A percentile compares a stretch with the other conserved stretches of the same genome.
Evolutionary conservation across 1,140 invertebrate species (phyloP).

Genomic region (Chrysomallon squamiferum): DNA sequence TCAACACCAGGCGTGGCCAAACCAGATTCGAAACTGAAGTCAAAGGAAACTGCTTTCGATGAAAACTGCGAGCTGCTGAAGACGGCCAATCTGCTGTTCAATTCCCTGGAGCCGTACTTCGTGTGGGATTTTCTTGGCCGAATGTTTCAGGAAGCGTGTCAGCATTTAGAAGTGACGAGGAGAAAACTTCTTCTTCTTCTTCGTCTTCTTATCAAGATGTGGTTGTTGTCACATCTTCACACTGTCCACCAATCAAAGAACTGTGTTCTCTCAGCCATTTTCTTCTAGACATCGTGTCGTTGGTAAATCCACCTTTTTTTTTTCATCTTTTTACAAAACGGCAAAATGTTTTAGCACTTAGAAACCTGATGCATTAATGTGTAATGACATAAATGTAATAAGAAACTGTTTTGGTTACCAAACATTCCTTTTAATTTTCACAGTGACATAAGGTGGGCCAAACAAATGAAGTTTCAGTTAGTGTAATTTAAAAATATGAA

Average conservation of each 20-base stretch:
- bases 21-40: background rate
- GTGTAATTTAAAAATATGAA: no score
- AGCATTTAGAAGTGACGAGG: conserved; percentile 14
- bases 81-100: conserved; percentile 85
- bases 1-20: background rate
- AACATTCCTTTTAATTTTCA: no score
- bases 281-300: conserved; percentile 78
- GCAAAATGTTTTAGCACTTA: no score
- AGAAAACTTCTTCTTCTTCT: no score
- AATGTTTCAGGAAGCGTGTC: conserved; percentile 72
- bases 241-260: conserved; percentile 55
- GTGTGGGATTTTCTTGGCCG: conserved; percentile 85
- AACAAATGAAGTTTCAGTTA: no score
- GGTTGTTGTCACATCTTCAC: background rate
- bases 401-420: no score
- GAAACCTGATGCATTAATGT: no score
- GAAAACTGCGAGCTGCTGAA: conserved; percentile 71
- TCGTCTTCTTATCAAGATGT: conserved; percentile 4
- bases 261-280: conserved; percentile 78
- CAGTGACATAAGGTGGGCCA: no score
- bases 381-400: no score
- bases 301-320: conserved; percentile 64
- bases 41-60: background rate
- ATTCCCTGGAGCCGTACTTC: conserved; percentile 83
- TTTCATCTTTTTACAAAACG: no score